phyloP scores from a whole-genome alignment of 1,140 invertebrate species.

The Zaprionus tsacasi region DNA sequence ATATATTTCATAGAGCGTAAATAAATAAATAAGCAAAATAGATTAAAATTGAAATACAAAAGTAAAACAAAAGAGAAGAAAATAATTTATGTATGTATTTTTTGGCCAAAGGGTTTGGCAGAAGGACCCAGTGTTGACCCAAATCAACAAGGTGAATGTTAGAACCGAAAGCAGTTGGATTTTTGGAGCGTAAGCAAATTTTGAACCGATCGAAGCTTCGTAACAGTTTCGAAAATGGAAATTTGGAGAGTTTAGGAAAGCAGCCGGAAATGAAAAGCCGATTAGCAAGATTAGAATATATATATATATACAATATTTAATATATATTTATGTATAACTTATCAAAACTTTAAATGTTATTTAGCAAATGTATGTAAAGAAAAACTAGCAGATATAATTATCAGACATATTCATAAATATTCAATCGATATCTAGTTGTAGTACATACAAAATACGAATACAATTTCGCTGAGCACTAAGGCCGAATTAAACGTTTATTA shows the following conservation, averaged over 20 bases:
- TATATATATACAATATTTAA: constrained; percentile 24
- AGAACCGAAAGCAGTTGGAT: constrained; percentile 18
- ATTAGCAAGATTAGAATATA: constrained; percentile 11
- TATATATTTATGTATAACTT: constrained; percentile 15
- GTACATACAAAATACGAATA: constrained; percentile 23
- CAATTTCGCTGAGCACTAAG: constrained; percentile 70
- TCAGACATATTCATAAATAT: not conserved
- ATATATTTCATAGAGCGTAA: constrained; percentile 25
- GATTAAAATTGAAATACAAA: constrained; percentile 17
- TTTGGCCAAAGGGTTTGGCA: constrained; percentile 1
- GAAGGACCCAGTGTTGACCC: not conserved
- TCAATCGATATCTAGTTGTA: constrained; percentile 8
- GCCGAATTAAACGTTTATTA: constrained; percentile 30
- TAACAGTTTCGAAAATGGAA: not conserved
- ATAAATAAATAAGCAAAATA: constrained; percentile 13
- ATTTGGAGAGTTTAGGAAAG: not conserved
- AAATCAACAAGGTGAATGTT: constrained; percentile 1
- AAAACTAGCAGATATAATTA: constrained; percentile 11
- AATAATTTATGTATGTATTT: constrained; percentile 18
- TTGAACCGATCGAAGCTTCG: not conserved
- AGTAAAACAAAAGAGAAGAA: not conserved
- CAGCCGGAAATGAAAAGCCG: constrained; percentile 24
- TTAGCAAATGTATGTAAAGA: constrained; percentile 36
- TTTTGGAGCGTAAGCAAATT: constrained; percentile 34
- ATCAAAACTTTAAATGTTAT: constrained; percentile 34